Percentiles rank a stretch among this genome's conserved stretches.
Conservation (phyloP, 2,888 invertebrate genomes). For the Parasteatoda lunata region DNA sequence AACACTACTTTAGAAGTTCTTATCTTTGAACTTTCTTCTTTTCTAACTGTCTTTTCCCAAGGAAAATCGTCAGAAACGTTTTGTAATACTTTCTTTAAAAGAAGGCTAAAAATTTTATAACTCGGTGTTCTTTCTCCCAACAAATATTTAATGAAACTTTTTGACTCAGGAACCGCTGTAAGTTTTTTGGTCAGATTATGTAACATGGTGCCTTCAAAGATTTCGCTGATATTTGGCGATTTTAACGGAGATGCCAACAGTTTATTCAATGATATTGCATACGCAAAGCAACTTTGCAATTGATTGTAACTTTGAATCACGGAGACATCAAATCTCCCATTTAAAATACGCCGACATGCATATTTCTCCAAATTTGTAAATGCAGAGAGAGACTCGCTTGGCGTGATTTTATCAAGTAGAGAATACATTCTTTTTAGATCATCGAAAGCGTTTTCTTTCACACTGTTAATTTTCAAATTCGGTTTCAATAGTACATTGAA, state of each 20-base stretch:
- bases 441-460: not conserved
- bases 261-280: conserved; percentile 72
- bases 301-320: conserved; percentile 73
- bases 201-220: conserved; percentile 62
- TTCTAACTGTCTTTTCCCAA: not conserved
- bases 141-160: conserved; percentile 59
- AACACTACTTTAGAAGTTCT: no score
- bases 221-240: conserved; percentile 20
- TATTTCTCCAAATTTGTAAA: no score
- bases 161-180: conserved; percentile 37
- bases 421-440: not conserved
- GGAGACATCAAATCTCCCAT: conserved; percentile 68
- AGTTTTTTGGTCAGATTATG: conserved; percentile 69
- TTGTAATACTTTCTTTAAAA: conserved; percentile 26
- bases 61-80: conserved; percentile 12
- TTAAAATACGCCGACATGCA: conserved; percentile 45
- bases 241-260: conserved; percentile 70
- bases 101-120: conserved; percentile 6
- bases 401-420: conserved; percentile 10
- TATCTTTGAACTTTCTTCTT: no score
- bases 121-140: conserved; percentile 74
- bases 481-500: conserved; percentile 26
- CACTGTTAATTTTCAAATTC: not conserved
- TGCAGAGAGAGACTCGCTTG: not conserved
- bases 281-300: conserved; percentile 73